Base-by-base conservation (phyloP, 2,888 invertebrate species). In the Dione vanillae region DNA sequence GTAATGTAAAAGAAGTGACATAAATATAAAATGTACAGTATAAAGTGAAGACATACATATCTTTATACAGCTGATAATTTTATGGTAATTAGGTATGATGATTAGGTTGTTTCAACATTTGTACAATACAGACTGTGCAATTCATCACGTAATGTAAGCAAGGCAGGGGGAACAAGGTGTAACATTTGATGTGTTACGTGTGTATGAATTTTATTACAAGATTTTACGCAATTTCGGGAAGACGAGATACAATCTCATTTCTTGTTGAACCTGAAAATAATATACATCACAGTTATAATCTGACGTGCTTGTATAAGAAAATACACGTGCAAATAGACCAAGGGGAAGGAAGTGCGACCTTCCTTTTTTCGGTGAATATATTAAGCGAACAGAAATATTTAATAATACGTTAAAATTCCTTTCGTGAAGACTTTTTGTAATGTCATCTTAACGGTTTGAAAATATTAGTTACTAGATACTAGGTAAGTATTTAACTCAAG, bases 81-180 rank as follows among this genome's bases (percentile, higher is more conserved):
- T 7, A 14, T 27, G 8, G 10, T 54, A 52, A 58, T n/a, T n/a
- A n/a, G n/a, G n/a, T 7, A 43, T n/a, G 10, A 43, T 43, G 43
- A 61, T 54, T 61, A 45, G 20, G n/a, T n/a, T 45, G 43, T 45
- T 11, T 27, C 40, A 35, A 51, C 51, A 41, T 16, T 61, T 27
- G 27, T 62, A 14, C 20, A 65, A 52, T 68, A 68, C 45, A 52
- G 52, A 35, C 43, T 65, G 52, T 35, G 71, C 69, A 41, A 69
- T 69, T 82, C 81, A 80, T 85, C 83, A 80, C 78, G 76, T 75
- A 79, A 79, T 81, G 83, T 83, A 83, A 81, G 79, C 78, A 75
- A 78, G 81, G 80, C 80, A n/a, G n/a, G n/a, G 78, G 75, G 71
- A 78, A 83, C 82, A 82, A 75, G 84, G 83, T 83, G 84, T 85